Percentiles rank a stretch among this genome's conserved stretches.
phyloP scores from a whole-genome alignment of 2,113 vertebrate species.

The Carassius carassius region DNA sequence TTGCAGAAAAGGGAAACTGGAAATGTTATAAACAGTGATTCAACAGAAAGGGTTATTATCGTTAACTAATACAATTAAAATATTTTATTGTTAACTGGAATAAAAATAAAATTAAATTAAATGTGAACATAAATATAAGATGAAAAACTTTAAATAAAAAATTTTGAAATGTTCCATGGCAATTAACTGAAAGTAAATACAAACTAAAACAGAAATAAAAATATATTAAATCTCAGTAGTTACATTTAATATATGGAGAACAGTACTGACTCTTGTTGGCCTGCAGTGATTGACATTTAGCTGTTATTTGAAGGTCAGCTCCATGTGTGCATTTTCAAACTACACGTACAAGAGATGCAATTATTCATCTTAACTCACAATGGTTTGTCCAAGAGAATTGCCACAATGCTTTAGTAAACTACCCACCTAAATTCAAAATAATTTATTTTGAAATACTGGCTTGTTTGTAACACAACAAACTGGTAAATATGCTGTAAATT shows the following conservation, averaged over 20 bases:
- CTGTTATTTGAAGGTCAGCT: conserved; percentile 14
- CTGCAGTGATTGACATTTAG: conserved; percentile 17
- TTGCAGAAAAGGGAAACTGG: no score
- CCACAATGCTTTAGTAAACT: background rate
- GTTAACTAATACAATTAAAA: no score
- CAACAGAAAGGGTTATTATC: no score
- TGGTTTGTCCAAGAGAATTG: background rate
- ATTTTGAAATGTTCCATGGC: no score
- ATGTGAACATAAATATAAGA: no score
- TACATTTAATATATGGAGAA: background rate
- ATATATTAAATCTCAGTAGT: no score
- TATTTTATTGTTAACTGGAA: no score
- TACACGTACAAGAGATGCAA: background rate
- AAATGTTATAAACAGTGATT: no score
- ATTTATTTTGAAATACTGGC: background rate
- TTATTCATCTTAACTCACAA: background rate
- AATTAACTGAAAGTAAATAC: no score
- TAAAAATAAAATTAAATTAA: no score
- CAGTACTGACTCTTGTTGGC: background rate
- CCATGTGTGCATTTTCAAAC: background rate
- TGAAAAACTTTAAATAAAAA: no score
- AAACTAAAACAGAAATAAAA: no score
- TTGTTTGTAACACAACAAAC: background rate
- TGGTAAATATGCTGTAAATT: background rate
- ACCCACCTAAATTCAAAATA: background rate